Base-by-base conservation (phyloP, 2,797 vertebrate genomes). In the Liparis tanakae region DNA sequence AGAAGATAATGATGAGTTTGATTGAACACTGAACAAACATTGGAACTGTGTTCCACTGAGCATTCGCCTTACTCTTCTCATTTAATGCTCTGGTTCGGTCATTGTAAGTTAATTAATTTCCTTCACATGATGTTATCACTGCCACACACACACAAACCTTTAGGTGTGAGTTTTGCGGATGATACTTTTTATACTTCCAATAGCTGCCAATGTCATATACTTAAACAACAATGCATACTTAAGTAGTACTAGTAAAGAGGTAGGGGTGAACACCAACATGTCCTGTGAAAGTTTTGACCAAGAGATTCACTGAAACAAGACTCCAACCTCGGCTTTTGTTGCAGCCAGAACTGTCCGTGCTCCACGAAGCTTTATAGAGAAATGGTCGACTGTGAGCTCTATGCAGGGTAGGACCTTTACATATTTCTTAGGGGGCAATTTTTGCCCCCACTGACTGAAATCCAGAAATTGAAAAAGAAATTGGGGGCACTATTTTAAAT, bases 51-150 rank as follows among this genome's bases (percentile, higher is more conserved):
- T n/a, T 67, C 72, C 43, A 60, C 69, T 43, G 53, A 79, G 67
- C 61, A 74, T 76, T 78, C 63, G 48, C 68, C 80, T 83, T 33
- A 58, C 71, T 78, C 82, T 82, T 74, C 69, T 84, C 72, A 63
- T 82, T 79, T 78, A 64, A 85, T 78, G 69, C 72, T 61, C 55
- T 22, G 51, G 50, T 64, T 3, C 14, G 81, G 81, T 88, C 82
- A 76, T 60, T 57, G 70, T 43, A 89, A 83, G 81, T 83, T 85
- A 87, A 91, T 90, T 86, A 72, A 85, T 85, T 85, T 87, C 57
- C 44, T 70, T 78, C 71, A 66, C 51, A 18, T 41, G 72, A 87
- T 85, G 70, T 82, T 83, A 88, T 89, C 86, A 17, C 33, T 44
- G 22, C 46, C 25, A 60, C 64, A 74, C 62, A 36, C 60, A 62